Percentiles rank a stretch among this genome's conserved stretches.
Conservation (phyloP, 2,888 invertebrate genomes). For the Acrobasis suavella region DNA sequence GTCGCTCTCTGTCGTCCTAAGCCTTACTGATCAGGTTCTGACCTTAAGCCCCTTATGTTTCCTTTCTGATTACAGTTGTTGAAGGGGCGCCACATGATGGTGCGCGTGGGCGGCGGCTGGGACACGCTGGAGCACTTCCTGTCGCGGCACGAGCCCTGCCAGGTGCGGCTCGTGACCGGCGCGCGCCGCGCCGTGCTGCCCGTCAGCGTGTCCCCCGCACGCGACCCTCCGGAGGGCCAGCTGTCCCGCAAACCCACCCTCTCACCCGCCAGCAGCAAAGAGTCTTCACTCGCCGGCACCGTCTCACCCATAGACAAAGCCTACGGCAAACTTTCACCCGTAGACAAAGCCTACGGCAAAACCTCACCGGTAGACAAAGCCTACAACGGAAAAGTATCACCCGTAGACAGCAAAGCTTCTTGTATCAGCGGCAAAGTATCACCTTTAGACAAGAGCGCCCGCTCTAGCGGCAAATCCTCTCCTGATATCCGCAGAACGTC, state of each 20-base stretch:
- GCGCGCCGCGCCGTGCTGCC: conserved; percentile 57
- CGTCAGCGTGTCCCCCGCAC: conserved; percentile 44
- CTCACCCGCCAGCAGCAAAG: conserved; percentile 44
- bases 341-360: background rate
- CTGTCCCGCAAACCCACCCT: conserved; percentile 42
- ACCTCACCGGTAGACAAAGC: background rate
- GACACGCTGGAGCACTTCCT: conserved; percentile 96
- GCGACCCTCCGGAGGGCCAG: conserved; percentile 27
- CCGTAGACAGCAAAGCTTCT: conserved; percentile 31
- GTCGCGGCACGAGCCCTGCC: conserved; percentile 92
- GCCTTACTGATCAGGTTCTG: too few species aligned
- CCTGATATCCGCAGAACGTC: conserved; percentile 49
- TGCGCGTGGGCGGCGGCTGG: conserved; percentile 96
- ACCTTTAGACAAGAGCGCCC: conserved; percentile 28
- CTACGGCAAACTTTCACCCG: conserved; percentile 50
- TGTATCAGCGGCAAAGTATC: conserved; percentile 45
- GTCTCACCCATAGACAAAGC: conserved; percentile 31
- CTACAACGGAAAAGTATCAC: conserved; percentile 25
- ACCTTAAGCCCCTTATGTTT: background rate
- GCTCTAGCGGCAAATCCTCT: conserved; percentile 16
- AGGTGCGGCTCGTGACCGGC: conserved; percentile 84
- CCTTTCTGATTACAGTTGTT: conserved; percentile 83
- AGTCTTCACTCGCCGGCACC: too few species aligned
- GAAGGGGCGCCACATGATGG: conserved; percentile 97
- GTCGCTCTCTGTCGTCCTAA: too few species aligned